A percentile compares a stretch with the other conserved stretches of the same genome.
Conservation (phyloP, 2,797 vertebrate species). For the Discoglossus pictus region DNA sequence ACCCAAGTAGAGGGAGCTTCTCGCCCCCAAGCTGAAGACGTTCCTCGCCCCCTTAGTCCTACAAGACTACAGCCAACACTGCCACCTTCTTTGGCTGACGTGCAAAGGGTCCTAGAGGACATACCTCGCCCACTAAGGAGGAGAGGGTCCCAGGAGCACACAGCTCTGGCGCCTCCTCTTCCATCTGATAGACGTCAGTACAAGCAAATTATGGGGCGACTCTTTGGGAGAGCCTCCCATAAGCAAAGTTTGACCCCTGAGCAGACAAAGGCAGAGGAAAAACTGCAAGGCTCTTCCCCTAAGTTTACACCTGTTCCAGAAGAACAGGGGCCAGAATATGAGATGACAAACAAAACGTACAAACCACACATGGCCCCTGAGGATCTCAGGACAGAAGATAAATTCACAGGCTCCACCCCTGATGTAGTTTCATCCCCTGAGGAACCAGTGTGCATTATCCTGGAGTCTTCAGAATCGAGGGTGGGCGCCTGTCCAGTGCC, state of each 20-base stretch:
- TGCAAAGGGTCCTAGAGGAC: constrained; percentile 80
- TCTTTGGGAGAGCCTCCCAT: constrained; percentile 65
- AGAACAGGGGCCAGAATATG: constrained; percentile 67
- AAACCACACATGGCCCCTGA: constrained; percentile 46
- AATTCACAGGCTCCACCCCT: neutral
- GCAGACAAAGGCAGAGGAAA: constrained; percentile 29
- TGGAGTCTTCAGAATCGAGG: constrained; percentile 54
- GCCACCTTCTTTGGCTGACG: constrained; percentile 72
- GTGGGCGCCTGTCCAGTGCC: constrained; percentile 33
- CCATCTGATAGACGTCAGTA: constrained; percentile 80
- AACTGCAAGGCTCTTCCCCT: constrained; percentile 20
- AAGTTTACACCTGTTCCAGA: neutral
- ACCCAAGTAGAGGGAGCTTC: constrained; percentile 52
- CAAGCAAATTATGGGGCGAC: constrained; percentile 81
- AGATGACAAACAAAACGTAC: constrained; percentile 18
- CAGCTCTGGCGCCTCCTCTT: constrained; percentile 55
- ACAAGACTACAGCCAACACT: constrained; percentile 85
- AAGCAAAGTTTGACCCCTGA: constrained; percentile 2
- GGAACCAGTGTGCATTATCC: constrained; percentile 54
- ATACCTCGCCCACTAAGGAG: constrained; percentile 87
- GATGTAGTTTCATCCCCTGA: constrained; percentile 35
- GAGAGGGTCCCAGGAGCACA: constrained; percentile 79
- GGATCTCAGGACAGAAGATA: neutral
- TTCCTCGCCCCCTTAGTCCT: constrained; percentile 83
- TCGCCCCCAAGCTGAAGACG: constrained; percentile 50